Evolutionary conservation across 37 sponge, comb jelly and placozoan genomes (phyloP).

Genomic region (Amphimedon queenslandica): DNA sequence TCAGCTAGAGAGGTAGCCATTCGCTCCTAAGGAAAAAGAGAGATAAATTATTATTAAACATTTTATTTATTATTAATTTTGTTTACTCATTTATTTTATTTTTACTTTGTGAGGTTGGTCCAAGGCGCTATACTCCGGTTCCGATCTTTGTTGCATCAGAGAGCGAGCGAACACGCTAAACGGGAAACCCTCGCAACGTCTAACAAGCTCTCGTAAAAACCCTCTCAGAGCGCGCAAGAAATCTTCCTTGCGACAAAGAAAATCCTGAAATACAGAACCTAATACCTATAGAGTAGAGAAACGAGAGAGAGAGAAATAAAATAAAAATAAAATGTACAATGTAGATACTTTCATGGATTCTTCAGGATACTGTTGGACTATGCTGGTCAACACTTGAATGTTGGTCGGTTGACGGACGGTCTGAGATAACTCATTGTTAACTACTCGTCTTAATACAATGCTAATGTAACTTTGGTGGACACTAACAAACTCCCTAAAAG

Average conservation of each 20-base stretch:
- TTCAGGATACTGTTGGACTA: constrained; percentile 56
- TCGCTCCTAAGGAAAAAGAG: constrained; percentile 48
- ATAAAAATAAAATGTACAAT: neutral
- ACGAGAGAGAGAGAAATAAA: neutral
- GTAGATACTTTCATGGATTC: constrained; percentile 63
- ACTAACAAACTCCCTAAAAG: constrained; percentile 63
- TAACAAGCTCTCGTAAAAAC: constrained; percentile 81
- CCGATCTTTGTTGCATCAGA: constrained; percentile 68
- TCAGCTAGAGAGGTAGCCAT: constrained; percentile 60
- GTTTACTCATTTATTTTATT: constrained; percentile 10
- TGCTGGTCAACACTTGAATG: constrained; percentile 77
- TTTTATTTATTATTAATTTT: constrained; percentile 17
- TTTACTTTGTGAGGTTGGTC: constrained; percentile 55
- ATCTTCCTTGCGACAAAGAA: constrained; percentile 75
- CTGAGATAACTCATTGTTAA: constrained; percentile 80
- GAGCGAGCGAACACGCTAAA: constrained; percentile 59
- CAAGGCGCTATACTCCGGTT: constrained; percentile 26
- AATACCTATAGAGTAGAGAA: constrained; percentile 38
- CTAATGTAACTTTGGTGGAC: constrained; percentile 66
- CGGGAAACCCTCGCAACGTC: constrained; percentile 67
- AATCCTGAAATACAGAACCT: constrained; percentile 68
- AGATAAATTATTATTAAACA: constrained; percentile 10
- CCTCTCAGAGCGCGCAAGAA: constrained; percentile 63
- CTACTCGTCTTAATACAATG: constrained; percentile 55
- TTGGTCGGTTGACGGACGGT: constrained; percentile 67